Percentiles rank a stretch among this genome's conserved stretches.
phyloP scores from a whole-genome alignment of 2,797 vertebrate species.

The Alcedo atthis region DNA sequence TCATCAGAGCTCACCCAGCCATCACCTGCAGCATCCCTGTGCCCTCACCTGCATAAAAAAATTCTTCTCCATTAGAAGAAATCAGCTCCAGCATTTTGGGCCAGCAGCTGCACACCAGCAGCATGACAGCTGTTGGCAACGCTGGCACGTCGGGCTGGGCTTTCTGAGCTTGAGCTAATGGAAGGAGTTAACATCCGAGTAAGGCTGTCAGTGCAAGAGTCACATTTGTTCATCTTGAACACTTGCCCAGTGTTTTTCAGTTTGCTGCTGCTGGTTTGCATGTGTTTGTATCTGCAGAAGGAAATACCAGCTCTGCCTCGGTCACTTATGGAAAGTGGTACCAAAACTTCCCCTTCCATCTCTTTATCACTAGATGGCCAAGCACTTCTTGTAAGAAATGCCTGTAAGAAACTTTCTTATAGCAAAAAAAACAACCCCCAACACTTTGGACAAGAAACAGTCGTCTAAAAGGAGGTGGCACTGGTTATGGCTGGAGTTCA shows the following conservation, averaged over 20 bases:
- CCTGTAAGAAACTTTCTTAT: not conserved
- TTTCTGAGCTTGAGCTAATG: not conserved
- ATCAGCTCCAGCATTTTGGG: not conserved
- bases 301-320: not conserved
- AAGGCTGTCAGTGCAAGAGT: not conserved
- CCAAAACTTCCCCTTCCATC: not conserved
- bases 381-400: not conserved
- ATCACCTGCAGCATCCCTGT: rapidly evolving
- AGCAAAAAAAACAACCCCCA: not conserved
- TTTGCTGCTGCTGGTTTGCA: not conserved
- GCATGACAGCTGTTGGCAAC: not conserved
- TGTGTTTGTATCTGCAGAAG: not conserved
- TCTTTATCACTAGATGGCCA: not conserved
- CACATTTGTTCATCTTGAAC: not conserved
- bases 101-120: not conserved
- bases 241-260: not conserved
- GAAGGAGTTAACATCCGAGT: not conserved
- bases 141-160: not conserved
- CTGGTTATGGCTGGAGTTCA: not conserved
- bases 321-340: not conserved
- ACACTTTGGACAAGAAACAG: not conserved
- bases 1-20: rapidly evolving
- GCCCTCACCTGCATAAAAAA: not conserved
- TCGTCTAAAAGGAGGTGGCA: not conserved
- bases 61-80: not conserved